Percentiles rank a stretch among this genome's conserved stretches.
These are phyloP conservation scores for Mythimna vitellina DNA, from an alignment of 2,888 invertebrate genomes.

Conservation along the genomic window DNA sequence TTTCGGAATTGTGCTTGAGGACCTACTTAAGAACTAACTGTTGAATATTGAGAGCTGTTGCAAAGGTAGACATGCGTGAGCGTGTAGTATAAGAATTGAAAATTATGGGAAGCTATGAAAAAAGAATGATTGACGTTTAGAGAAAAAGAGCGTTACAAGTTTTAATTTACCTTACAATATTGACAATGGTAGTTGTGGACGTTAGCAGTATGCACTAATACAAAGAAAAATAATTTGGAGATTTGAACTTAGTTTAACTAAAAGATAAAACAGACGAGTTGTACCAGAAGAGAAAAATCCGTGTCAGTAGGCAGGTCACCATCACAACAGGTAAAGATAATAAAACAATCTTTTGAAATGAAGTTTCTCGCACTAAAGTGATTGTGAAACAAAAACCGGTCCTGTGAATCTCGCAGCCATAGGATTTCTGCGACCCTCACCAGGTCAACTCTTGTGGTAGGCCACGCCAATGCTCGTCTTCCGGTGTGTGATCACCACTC, in stretches of 20 bases:
- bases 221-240: too few relatives aligned
- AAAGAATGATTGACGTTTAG: not conserved
- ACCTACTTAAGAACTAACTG: slow-evolving; percentile 33
- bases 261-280: not conserved
- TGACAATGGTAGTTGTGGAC: too few relatives aligned
- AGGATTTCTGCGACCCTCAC: too few relatives aligned
- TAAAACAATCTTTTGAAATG: not conserved
- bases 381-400: not conserved
- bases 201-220: too few relatives aligned
- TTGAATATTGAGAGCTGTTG: slow-evolving; percentile 31
- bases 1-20: slow-evolving; percentile 14
- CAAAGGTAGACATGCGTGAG: slow-evolving; percentile 16
- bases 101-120: not conserved
- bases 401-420: not conserved
- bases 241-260: not conserved
- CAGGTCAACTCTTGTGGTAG: too few relatives aligned
- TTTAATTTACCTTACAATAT: not conserved
- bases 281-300: not conserved
- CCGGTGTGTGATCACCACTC: too few relatives aligned
- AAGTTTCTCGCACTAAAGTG: not conserved
- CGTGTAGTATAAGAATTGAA: slow-evolving; percentile 21
- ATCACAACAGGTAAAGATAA: not conserved
- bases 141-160: too few relatives aligned
- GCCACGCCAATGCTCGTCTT: too few relatives aligned
- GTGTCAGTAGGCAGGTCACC: not conserved